phyloP scores from a whole-genome alignment of 2,113 vertebrate species.

The Pachyramphus minor region DNA sequence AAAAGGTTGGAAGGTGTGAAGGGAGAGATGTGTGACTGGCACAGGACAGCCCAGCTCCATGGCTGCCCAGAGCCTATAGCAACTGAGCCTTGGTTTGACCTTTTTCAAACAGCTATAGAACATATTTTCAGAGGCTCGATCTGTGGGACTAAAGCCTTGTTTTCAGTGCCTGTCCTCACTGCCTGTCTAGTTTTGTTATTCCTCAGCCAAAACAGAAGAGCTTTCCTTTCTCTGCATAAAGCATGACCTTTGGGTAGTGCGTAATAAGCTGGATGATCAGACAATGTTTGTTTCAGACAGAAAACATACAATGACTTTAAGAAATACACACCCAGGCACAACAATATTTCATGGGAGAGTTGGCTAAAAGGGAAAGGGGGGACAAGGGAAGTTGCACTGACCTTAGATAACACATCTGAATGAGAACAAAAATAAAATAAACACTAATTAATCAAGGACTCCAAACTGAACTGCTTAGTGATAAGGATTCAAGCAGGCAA shows the following conservation, averaged over 20 bases:
- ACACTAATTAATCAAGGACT: conserved; percentile 51
- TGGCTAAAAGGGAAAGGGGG: conserved; percentile 19
- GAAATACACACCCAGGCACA: conserved; percentile 39
- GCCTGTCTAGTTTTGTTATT: neutral
- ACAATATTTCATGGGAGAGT: conserved; percentile 51
- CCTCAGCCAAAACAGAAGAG: neutral
- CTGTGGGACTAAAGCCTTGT: neutral
- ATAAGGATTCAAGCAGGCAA: conserved; percentile 21
- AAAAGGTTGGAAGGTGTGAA: neutral
- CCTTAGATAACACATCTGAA: conserved; percentile 49
- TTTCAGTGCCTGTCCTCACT: neutral
- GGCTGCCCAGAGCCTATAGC: neutral
- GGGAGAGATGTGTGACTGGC: neutral
- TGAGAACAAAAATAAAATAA: conserved; percentile 47
- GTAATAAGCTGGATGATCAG: conserved; percentile 34
- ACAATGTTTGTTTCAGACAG: conserved; percentile 50
- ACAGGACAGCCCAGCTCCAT: neutral
- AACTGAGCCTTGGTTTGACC: neutral
- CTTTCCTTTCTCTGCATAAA: conserved; percentile 12
- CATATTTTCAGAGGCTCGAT: neutral
- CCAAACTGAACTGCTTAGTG: neutral
- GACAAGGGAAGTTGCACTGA: conserved; percentile 24
- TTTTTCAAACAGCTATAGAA: neutral
- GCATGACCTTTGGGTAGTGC: conserved; percentile 43
- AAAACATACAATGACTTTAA: conserved; percentile 42